Evolutionary conservation across 2,797 vertebrate genomes (phyloP), one percentile per base, ranked within the genome.

Genomic region (Apogon hyalosoma): DNA sequence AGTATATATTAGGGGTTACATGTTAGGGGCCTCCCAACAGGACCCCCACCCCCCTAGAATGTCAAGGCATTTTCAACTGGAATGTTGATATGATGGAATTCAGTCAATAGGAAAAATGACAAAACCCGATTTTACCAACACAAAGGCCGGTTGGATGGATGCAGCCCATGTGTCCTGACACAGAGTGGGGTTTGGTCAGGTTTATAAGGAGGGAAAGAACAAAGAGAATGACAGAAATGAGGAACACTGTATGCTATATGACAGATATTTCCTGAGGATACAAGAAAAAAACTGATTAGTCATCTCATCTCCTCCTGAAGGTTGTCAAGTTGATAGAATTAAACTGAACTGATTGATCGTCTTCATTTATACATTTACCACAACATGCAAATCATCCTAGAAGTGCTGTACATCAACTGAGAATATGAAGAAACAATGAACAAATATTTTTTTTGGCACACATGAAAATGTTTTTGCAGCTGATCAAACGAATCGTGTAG

Each of bases 301-400:
- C 2, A 7, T 61, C 48, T 40, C 19, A 12, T 43, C 3, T 2
- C 24, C 19, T 16, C 15, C 1, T n/a, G 19, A 12, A 18, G 5
- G 21, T 42, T 47, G 59, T 64, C 11, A 7, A 12, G 1, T 60
- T 42, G 52, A 41, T 50, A 8, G 9, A 73, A 42, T 6, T 53
- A 0, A 53, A 77, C 12, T 58, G 16, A 62, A 55, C 12, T n/a
- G 21, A 60, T 65, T 33, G 11, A 55, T 79, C 28, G 16, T 59
- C 12, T 4, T 0, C 8, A 16, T 18, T 60, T 66, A 39, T 28
- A 64, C 13, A n/a, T 10, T 51, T 48, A 62, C 49, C 38, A 9
- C 12, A 13, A 15, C 18, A 11, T 40, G 16, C 12, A 13, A 59
- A 69, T 63, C 38, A 18, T 51, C 24, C 28, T 15, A 47, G 24